Evolutionary conservation across 2,797 vertebrate species (phyloP).

Genomic region (Emys orbicularis): DNA sequence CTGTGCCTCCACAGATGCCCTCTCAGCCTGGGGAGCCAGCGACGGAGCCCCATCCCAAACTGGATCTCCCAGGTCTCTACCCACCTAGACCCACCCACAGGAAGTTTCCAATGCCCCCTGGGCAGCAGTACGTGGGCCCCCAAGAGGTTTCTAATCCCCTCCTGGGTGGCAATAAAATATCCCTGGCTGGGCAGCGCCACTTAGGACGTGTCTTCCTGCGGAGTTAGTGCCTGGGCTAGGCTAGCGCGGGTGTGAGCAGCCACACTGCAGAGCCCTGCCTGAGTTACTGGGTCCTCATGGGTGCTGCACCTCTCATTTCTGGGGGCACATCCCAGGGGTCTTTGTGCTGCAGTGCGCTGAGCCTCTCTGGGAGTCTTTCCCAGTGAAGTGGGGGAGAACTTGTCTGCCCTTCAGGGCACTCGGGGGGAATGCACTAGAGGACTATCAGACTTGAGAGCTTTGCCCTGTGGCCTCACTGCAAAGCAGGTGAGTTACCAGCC

Average conservation of each 20-base stretch:
- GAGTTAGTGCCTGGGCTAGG: neutral
- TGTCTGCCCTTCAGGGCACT: neutral
- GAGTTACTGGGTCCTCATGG: too few species aligned
- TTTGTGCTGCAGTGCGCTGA: neutral
- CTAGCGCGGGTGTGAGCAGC: too few species aligned
- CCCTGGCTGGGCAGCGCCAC: neutral
- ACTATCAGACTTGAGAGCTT: neutral
- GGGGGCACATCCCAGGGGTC: neutral
- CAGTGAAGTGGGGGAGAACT: too few species aligned
- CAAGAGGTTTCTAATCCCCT: neutral
- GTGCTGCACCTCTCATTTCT: too few species aligned
- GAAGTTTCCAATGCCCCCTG: neutral
- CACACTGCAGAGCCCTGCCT: too few species aligned
- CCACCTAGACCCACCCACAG: too few species aligned
- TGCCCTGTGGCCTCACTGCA: neutral
- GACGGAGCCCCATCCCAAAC: neutral
- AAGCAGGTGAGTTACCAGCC: neutral
- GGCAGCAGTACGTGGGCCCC: too few species aligned
- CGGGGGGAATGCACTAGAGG: neutral
- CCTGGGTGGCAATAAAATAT: neutral
- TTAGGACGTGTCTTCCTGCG: too few species aligned
- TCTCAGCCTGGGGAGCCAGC: too few species aligned
- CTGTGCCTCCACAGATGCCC: neutral
- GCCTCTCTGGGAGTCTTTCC: too few species aligned
- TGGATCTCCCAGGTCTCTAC: neutral